Conservation (phyloP, 2,888 invertebrate genomes). For the Trissonchulus latispiculum region DNA sequence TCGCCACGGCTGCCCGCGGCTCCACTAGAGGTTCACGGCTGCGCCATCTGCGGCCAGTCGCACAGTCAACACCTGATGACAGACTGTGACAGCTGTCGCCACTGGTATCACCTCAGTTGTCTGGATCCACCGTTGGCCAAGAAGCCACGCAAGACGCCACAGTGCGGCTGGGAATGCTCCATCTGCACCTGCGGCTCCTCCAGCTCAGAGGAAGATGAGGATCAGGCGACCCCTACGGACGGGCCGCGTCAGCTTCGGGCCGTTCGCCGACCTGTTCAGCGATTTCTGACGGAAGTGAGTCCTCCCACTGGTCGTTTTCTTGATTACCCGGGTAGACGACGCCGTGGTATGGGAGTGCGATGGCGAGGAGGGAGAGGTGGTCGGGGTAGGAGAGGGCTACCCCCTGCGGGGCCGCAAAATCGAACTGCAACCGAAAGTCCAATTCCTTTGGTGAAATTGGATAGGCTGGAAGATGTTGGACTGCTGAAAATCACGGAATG, state of each 20-base stretch:
- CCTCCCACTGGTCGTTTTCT: too few species aligned
- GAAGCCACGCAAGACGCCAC: conserved; percentile 88
- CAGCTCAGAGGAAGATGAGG: neutral
- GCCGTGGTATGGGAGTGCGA: too few species aligned
- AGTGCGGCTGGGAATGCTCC: conserved; percentile 66
- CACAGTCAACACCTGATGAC: conserved; percentile 85
- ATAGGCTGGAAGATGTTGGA: too few species aligned
- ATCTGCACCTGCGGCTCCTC: too few species aligned
- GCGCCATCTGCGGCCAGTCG: conserved; percentile 51
- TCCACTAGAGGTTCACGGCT: neutral
- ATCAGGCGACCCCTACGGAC: neutral
- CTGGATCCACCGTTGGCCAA: conserved; percentile 82
- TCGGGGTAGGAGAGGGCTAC: too few species aligned
- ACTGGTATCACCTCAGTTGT: conserved; percentile 85
- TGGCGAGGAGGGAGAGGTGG: too few species aligned
- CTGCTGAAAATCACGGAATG: too few species aligned
- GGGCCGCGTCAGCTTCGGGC: neutral
- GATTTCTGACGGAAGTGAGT: neutral
- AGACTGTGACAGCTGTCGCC: conserved; percentile 83
- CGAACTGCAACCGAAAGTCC: too few species aligned
- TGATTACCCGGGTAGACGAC: too few species aligned
- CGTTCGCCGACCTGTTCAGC: neutral
- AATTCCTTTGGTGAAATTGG: too few species aligned
- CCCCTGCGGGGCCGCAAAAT: too few species aligned
- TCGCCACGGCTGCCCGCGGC: too few species aligned